A percentile compares a stretch with the other conserved stretches of the same genome.
These are phyloP conservation scores for Hypsibius dujardini DNA, from an alignment of 1,140 invertebrate genomes.

Conservation along the genomic window DNA sequence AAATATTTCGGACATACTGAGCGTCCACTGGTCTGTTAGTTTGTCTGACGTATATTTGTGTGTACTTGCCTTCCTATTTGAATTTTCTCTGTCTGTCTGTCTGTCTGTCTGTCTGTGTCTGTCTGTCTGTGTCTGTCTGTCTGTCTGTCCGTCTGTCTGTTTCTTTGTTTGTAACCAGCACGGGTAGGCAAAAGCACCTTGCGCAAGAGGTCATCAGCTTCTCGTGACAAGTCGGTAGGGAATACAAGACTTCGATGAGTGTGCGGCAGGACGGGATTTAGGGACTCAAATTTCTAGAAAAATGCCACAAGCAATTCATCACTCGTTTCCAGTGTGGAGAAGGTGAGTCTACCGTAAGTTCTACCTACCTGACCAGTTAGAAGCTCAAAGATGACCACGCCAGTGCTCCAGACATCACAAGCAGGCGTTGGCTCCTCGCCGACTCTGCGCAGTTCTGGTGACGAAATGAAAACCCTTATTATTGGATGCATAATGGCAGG, in stretches of 20 bases:
- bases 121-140: too few species aligned
- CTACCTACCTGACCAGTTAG: slow-evolving; percentile 45
- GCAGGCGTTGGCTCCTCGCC: slow-evolving; percentile 30
- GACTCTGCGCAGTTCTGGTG: slow-evolving; percentile 38
- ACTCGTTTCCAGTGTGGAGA: slow-evolving; percentile 18
- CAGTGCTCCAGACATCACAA: slow-evolving; percentile 61
- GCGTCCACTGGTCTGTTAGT: too few species aligned
- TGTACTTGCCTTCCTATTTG: too few species aligned
- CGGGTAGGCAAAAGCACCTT: too few species aligned
- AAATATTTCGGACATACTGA: slow-evolving; percentile 19
- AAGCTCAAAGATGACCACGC: slow-evolving; percentile 54
- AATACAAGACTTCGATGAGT: slow-evolving; percentile 43
- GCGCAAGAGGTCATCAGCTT: slow-evolving; percentile 39
- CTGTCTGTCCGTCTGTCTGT: too few species aligned
- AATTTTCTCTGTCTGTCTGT: too few species aligned
- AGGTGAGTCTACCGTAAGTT: slow-evolving; percentile 17
- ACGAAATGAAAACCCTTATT: neutral
- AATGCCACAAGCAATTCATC: slow-evolving; percentile 21
- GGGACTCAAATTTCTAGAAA: slow-evolving; percentile 41
- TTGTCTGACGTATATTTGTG: too few species aligned
- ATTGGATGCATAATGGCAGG: neutral
- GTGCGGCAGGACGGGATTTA: slow-evolving; percentile 44
- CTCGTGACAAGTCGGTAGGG: slow-evolving; percentile 39
- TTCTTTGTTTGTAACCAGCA: too few species aligned
- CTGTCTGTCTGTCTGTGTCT: too few species aligned